Evolutionary conservation across 2,113 vertebrate species (phyloP).

Genomic region (Neogobius melanostomus): DNA sequence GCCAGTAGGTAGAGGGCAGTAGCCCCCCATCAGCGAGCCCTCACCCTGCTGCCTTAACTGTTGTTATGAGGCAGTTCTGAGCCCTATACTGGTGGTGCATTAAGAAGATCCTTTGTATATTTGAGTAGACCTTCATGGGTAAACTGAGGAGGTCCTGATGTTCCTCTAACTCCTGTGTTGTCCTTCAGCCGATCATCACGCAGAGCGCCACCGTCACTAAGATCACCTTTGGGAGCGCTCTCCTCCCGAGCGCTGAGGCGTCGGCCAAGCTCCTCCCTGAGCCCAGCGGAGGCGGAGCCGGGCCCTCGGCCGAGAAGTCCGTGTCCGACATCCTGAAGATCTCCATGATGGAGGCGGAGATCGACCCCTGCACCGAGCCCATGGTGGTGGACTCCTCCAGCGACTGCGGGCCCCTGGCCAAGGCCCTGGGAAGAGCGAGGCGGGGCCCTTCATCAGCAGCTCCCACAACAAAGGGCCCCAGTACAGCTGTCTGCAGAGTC

Average conservation of each 20-base stretch:
- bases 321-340: conserved; percentile 95
- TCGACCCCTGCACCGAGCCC: conserved; percentile 85
- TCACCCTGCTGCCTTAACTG: too few relatives aligned
- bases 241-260: conserved; percentile 76
- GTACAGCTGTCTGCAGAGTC: conserved; percentile 85
- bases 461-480: conserved; percentile 63
- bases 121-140: too few relatives aligned
- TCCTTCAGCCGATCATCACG: conserved; percentile 85
- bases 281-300: conserved; percentile 72
- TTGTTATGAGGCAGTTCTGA: too few relatives aligned
- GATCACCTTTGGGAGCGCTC: conserved; percentile 86
- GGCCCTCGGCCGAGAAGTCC: conserved; percentile 80
- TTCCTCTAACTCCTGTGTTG: neutral
- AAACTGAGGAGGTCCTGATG: too few relatives aligned
- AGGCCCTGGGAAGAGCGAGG: conserved; percentile 47
- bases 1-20: too few relatives aligned
- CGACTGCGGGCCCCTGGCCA: conserved; percentile 79
- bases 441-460: conserved; percentile 84
- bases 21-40: too few relatives aligned
- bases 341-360: conserved; percentile 97
- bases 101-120: too few relatives aligned
- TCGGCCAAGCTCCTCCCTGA: conserved; percentile 77
- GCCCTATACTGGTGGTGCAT: too few relatives aligned
- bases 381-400: conserved; percentile 87
- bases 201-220: conserved; percentile 93